These are phyloP conservation scores for Tragelaphus scriptus DNA, from an alignment of 2,113 vertebrate genomes.

Conservation along the genomic window DNA sequence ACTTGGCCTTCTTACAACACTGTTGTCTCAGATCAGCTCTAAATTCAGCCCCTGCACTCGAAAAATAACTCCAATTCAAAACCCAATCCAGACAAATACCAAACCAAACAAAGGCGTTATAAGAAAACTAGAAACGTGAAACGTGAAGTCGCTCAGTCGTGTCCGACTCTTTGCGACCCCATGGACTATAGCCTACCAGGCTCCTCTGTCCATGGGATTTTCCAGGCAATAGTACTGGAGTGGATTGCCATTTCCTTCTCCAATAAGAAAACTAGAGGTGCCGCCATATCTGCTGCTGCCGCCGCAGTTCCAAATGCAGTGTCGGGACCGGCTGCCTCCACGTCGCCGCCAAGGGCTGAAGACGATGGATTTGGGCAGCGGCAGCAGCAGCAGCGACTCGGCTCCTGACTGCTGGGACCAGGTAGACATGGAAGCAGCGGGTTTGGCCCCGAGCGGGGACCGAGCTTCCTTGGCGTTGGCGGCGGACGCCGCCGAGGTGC, in stretches of 20 bases:
- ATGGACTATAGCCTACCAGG: too few relatives aligned
- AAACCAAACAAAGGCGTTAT: not conserved
- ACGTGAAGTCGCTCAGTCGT: too few relatives aligned
- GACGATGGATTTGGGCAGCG: slow-evolving; percentile 60
- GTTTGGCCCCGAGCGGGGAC: slow-evolving; percentile 44
- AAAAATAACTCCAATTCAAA: slow-evolving; percentile 43
- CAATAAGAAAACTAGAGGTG: not conserved
- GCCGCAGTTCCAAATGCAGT: slow-evolving; percentile 60
- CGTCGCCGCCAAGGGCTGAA: slow-evolving; percentile 6
- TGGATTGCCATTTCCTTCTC: too few relatives aligned
- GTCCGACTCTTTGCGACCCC: too few relatives aligned
- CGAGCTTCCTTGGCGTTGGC: not conserved
- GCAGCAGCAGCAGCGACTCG: slow-evolving; percentile 83
- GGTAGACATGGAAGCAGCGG: slow-evolving; percentile 86
- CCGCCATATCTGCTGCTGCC: slow-evolving; percentile 68
- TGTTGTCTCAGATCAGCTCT: not conserved
- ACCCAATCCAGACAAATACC: not conserved
- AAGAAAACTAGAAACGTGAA: not conserved
- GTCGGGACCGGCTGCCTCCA: not conserved
- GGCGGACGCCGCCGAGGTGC: slow-evolving; percentile 36
- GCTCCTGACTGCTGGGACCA: slow-evolving; percentile 98
- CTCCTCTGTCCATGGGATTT: too few relatives aligned
- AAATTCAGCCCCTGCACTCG: not conserved
- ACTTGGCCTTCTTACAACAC: not conserved
- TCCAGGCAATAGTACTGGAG: too few relatives aligned